Base-by-base conservation (phyloP, 2,888 invertebrate genomes). In the Mellilla xanthometata region DNA sequence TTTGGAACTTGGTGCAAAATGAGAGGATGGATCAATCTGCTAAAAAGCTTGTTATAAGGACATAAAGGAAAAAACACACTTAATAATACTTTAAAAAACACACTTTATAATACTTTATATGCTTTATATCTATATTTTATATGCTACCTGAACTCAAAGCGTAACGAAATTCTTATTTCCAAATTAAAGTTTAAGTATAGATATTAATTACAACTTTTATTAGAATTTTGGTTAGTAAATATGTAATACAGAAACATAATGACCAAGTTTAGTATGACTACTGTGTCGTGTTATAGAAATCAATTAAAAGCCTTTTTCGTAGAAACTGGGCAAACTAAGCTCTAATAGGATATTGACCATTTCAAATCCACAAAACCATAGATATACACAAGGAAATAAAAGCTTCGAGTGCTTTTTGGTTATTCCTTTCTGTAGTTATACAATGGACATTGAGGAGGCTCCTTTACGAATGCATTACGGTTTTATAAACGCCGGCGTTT, bases 401-500 rank as follows among this genome's bases (percentile, higher is more conserved):
- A 72, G 75, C 52, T 62, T 78, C 68, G 58, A 78, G 75, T 66
- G 68, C 75, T 79, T 77, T 76, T 76, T 76, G 72, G 66, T 69
- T 67, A 72, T 74, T 74, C 74, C 65, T 75, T 83, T 84, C 73
- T 78, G 71, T 67, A 47, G 54, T 60, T 58, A 67, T 58, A 80
- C 78, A 82, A 82, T 75, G 61, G 68, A 65, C 62, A 61, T 63
- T 66, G 62, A 69, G 39, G 61, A 67, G 70, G 71, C 54, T 48
- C 59, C 58, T 58, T 69, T 65, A 69, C 60, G 62, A 58, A 62
- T 62, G 62, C 54, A 54, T 60, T 60, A 61, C 62, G 71, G 73
- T 78, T 77, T 72, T 62, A 54, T 72, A 78, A 80, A 83, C 83
- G 83, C 84, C 84, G 82, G 85, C 85, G 86, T 79, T 58, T 55